phyloP scores from a whole-genome alignment of 2,888 invertebrate genomes.

The Hermaeophaga mercurialis region DNA sequence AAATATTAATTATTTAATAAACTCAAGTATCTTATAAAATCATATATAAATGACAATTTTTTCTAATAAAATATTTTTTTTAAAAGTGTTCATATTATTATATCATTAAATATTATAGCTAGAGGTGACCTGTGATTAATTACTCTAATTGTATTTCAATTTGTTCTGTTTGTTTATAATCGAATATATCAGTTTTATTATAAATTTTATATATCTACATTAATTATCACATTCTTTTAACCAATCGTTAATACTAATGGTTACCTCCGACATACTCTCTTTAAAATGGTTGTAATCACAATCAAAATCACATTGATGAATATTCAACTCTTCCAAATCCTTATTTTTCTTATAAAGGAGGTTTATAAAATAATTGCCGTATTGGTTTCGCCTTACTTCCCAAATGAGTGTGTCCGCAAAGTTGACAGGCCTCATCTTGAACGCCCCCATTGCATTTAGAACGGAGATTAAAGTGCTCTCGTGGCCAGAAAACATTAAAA shows the following conservation, averaged over 20 bases:
- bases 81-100: too few species aligned
- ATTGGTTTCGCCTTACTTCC: slow-evolving; percentile 21
- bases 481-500: slow-evolving; percentile 76
- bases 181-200: too few species aligned
- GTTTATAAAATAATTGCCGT: slow-evolving; percentile 19
- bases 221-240: slow-evolving; percentile 12
- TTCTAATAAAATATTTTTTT: too few species aligned
- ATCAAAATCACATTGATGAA: background rate
- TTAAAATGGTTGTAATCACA: slow-evolving; percentile 2
- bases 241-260: background rate
- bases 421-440: slow-evolving; percentile 51
- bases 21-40: too few species aligned
- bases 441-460: slow-evolving; percentile 70
- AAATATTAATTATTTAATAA: too few species aligned
- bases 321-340: slow-evolving; percentile 1
- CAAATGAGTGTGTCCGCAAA: slow-evolving; percentile 27
- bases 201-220: too few species aligned
- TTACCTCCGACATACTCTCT: background rate
- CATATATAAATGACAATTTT: too few species aligned
- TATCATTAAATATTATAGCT: too few species aligned
- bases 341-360: slow-evolving; percentile 26
- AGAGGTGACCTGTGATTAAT: too few species aligned
- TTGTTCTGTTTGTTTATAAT: too few species aligned
- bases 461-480: slow-evolving; percentile 75
- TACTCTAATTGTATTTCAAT: too few species aligned